Evolutionary conservation across 2,797 vertebrate species (phyloP).

Genomic region (Pipistrellus kuhlii): DNA sequence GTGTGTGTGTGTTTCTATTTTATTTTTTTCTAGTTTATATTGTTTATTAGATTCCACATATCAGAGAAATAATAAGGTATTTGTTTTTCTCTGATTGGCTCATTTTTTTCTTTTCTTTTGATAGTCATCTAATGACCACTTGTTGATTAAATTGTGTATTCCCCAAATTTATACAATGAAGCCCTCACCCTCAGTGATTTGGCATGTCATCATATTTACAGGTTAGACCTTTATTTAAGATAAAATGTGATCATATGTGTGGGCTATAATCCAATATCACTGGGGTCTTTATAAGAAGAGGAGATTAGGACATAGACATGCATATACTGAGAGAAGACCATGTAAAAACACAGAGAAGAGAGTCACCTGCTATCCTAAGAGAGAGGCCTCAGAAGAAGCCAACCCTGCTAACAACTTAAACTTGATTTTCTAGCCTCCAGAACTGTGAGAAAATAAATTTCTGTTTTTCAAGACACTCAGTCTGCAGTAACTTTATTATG

Average conservation of each 20-base stretch:
- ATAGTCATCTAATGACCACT: not conserved
- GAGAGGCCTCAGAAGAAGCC: not conserved
- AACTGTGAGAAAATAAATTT: conserved; percentile 27
- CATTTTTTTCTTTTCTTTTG: not conserved
- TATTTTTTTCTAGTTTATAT: not conserved
- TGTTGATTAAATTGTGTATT: not conserved
- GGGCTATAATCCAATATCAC: not conserved
- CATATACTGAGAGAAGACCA: not conserved
- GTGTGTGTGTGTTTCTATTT: not conserved
- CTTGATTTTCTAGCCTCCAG: not conserved
- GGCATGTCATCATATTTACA: not conserved
- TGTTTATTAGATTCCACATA: not conserved
- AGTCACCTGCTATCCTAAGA: not conserved
- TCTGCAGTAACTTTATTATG: not conserved
- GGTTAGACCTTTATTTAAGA: not conserved
- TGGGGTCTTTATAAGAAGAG: not conserved
- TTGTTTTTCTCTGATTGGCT: not conserved
- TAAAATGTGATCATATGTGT: not conserved
- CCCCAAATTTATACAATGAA: not conserved
- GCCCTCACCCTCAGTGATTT: not conserved
- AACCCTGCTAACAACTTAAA: not conserved
- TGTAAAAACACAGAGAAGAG: not conserved
- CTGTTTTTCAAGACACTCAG: not conserved
- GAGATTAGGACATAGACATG: not conserved
- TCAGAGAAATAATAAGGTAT: not conserved